Conservation (phyloP, 1,140 invertebrate species). For the Protaetia brevitarsis region DNA sequence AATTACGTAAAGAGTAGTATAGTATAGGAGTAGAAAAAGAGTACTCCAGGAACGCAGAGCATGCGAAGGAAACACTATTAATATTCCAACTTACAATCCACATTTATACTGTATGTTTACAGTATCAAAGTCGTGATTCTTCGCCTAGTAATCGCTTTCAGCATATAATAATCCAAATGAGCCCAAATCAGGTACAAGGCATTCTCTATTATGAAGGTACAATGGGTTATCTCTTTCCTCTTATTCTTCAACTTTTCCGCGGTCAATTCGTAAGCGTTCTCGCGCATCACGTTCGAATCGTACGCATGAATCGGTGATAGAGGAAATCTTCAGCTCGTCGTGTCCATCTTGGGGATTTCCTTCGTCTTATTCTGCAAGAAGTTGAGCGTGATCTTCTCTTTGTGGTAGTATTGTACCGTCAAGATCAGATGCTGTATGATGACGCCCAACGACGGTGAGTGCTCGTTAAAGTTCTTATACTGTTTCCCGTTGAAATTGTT, state of each 20-base stretch:
- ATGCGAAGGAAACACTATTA: too few species aligned
- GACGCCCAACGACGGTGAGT: conserved; percentile 49
- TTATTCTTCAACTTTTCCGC: conserved; percentile 56
- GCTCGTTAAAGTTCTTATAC: conserved; percentile 35
- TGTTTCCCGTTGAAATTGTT: conserved; percentile 30
- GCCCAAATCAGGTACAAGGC: conserved; percentile 80
- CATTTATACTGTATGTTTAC: conserved; percentile 29
- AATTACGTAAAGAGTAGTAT: too few species aligned
- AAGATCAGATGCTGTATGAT: conserved; percentile 56
- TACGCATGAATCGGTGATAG: conserved; percentile 34
- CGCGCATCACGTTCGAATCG: conserved; percentile 42
- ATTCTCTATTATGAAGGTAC: conserved; percentile 72
- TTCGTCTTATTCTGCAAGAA: conserved; percentile 46
- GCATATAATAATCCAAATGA: conserved; percentile 73
- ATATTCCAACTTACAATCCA: conserved; percentile 40
- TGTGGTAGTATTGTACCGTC: conserved; percentile 55
- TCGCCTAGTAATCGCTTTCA: conserved; percentile 55
- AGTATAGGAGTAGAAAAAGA: too few species aligned
- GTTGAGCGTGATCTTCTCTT: conserved; percentile 52
- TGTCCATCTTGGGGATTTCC: conserved; percentile 50
- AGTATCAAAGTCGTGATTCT: conserved; percentile 34
- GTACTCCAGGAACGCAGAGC: too few species aligned
- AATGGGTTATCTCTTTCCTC: conserved; percentile 60
- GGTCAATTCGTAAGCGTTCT: conserved; percentile 41
- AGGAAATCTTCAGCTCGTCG: conserved; percentile 49